Conservation (phyloP, 2,797 vertebrate species). For the Rallus crepitans region DNA sequence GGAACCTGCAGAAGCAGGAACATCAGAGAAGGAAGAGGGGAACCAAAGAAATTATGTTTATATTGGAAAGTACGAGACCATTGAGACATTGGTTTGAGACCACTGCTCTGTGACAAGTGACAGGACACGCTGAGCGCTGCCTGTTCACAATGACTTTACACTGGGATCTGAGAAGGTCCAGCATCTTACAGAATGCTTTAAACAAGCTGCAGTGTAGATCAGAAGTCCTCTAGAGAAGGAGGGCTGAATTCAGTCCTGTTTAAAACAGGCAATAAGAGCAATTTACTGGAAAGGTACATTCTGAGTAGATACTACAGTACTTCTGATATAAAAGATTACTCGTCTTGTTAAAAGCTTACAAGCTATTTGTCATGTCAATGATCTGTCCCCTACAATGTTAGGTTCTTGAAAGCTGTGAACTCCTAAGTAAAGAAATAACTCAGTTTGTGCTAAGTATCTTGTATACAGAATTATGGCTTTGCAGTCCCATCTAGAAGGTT, state of each 20-base stretch:
- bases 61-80: not conserved
- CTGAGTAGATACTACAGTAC: not conserved
- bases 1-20: not conserved
- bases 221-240: not conserved
- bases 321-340: conserved; percentile 33
- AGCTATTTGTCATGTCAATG: conserved; percentile 17
- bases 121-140: not conserved
- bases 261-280: not conserved
- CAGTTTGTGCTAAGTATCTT: not conserved
- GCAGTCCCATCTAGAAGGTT: not conserved
- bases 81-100: not conserved
- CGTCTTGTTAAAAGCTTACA: conserved; percentile 46
- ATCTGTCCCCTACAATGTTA: not conserved
- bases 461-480: not conserved
- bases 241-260: not conserved
- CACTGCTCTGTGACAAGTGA: not conserved
- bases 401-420: conserved; percentile 1
- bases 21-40: not conserved
- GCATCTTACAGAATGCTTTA: not conserved
- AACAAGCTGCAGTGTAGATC: not conserved
- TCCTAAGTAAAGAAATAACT: conserved; percentile 32
- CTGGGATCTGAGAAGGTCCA: not conserved
- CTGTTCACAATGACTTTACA: not conserved
- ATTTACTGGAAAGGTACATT: conserved; percentile 17
- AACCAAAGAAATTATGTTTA: not conserved